A percentile compares a stretch with the other conserved stretches of the same genome.
Conservation (phyloP, 2,888 invertebrate species). For the Pterobdella sp. region DNA sequence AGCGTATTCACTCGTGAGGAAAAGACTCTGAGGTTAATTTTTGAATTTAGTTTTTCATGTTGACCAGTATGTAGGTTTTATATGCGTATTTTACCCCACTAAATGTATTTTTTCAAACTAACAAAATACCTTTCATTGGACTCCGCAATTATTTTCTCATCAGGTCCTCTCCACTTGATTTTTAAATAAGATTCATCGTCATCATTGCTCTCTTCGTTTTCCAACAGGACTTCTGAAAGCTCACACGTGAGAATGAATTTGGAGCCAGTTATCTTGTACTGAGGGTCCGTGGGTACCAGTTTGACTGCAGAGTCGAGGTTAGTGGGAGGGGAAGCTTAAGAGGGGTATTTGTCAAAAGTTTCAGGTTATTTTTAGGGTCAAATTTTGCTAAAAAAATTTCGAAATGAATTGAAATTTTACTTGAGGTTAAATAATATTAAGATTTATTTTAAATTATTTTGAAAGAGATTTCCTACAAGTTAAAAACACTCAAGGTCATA, state of each 20-base stretch:
- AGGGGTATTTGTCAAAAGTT: no score
- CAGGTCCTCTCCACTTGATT: constrained; percentile 27
- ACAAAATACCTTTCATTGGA: constrained; percentile 8
- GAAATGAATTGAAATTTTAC: no score
- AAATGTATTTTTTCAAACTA: neutral
- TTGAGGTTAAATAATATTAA: no score
- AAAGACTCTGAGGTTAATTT: constrained; percentile 21
- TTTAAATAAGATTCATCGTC: neutral
- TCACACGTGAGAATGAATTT: constrained; percentile 29
- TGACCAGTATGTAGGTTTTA: no score
- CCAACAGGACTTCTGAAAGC: neutral
- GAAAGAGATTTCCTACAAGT: no score
- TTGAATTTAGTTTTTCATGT: neutral
- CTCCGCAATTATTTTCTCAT: constrained; percentile 16
- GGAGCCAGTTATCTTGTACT: constrained; percentile 27
- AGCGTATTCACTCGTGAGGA: constrained; percentile 15
- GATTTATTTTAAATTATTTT: no score
- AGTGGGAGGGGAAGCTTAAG: no score
- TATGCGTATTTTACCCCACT: no score
- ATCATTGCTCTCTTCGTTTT: neutral
- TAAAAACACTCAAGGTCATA: no score
- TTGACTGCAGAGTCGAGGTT: no score
- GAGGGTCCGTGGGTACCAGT: constrained; percentile 14
- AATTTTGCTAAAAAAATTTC: no score
- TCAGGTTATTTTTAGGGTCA: no score